Evolutionary conservation across 2,888 invertebrate genomes (phyloP).

Genomic region (Andrena praecox): DNA sequence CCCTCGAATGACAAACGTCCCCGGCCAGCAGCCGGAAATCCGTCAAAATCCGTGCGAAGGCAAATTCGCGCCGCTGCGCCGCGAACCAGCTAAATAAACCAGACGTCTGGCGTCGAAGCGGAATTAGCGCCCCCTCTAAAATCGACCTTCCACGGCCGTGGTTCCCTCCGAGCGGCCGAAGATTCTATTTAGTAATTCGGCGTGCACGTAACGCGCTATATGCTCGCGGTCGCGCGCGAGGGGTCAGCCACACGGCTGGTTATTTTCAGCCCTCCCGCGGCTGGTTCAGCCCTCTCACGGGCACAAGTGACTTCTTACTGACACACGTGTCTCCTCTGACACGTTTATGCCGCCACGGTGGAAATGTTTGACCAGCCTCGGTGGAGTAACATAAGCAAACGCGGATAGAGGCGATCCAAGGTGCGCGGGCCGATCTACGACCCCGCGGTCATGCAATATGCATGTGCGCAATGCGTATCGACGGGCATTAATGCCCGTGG

Average conservation of each 20-base stretch:
- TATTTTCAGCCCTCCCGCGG: constrained; percentile 65
- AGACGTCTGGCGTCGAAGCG: constrained; percentile 5
- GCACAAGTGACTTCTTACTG: constrained; percentile 56
- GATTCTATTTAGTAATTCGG: constrained; percentile 38
- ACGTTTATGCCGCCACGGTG: constrained; percentile 15
- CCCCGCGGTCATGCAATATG: too few relatives aligned
- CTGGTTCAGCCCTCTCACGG: constrained; percentile 49
- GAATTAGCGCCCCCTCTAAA: constrained; percentile 36
- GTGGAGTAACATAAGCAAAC: constrained; percentile 20
- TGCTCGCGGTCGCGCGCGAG: constrained; percentile 47
- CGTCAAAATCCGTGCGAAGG: background rate
- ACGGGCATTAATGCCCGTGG: too few relatives aligned
- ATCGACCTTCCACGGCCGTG: constrained; percentile 18
- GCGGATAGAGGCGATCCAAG: background rate
- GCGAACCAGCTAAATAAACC: constrained; percentile 27
- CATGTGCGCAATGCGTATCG: too few relatives aligned
- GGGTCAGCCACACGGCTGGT: constrained; percentile 68
- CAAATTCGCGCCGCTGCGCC: background rate
- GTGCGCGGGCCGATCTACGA: background rate
- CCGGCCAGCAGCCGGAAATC: background rate
- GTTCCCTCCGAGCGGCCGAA: constrained; percentile 26
- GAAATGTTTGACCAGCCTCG: constrained; percentile 39
- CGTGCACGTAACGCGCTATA: constrained; percentile 21
- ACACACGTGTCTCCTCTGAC: constrained; percentile 37
- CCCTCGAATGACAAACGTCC: background rate